phyloP scores from a whole-genome alignment of 2,797 vertebrate genomes.

The Myotis vivesi region DNA sequence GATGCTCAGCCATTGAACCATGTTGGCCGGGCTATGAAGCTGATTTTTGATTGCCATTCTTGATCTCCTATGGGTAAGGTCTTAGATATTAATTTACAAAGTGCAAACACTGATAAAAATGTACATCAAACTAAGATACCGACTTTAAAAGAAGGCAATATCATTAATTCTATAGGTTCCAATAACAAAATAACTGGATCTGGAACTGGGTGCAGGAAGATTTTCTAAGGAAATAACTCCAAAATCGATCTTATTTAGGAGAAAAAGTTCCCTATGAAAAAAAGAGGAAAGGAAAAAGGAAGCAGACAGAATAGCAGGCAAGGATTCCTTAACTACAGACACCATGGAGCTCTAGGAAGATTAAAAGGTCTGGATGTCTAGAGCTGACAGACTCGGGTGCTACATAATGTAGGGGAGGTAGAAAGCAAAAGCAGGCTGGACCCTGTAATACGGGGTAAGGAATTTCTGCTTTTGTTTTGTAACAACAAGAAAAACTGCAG shows the following conservation, averaged over 20 bases:
- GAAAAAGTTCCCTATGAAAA: background rate
- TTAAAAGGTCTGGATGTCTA: background rate
- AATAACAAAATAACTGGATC: background rate
- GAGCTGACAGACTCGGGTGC: background rate
- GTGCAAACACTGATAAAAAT: background rate
- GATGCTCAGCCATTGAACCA: too few species aligned
- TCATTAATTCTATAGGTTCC: background rate
- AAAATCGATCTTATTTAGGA: background rate
- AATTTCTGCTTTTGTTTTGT: background rate
- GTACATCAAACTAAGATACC: background rate
- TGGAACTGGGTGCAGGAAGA: background rate
- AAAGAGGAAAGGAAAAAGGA: background rate
- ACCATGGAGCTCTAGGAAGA: background rate
- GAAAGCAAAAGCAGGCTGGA: too few species aligned
- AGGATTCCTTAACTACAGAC: background rate
- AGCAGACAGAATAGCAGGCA: background rate
- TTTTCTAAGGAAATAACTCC: background rate
- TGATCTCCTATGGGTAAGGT: background rate
- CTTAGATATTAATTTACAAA: conserved; percentile 1
- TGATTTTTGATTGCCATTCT: background rate
- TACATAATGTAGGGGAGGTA: background rate
- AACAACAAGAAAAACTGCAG: background rate
- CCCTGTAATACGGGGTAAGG: background rate
- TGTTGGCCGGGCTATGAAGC: background rate
- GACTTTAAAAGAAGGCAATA: background rate